Evolutionary conservation across 1,140 invertebrate species (phyloP).

Genomic region (Bradysia coprophila): DNA sequence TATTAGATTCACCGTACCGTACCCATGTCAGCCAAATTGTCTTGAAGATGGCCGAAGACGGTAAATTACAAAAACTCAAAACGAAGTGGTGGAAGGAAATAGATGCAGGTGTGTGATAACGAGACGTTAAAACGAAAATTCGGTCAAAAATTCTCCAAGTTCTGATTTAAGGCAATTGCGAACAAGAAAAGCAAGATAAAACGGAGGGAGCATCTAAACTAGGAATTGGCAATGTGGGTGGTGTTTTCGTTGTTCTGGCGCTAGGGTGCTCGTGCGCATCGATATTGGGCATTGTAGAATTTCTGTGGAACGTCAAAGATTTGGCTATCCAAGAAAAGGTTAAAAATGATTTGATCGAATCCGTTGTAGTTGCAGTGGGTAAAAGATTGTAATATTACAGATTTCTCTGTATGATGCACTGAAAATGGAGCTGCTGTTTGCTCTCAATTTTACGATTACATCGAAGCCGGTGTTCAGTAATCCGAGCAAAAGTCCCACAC

Average conservation of each 20-base stretch:
- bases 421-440: constrained; percentile 28
- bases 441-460: constrained; percentile 25
- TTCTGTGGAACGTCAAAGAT: constrained; percentile 63
- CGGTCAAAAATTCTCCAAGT: too few relatives aligned
- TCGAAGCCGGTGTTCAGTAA: constrained; percentile 26
- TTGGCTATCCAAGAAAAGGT: constrained; percentile 50
- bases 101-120: constrained; percentile 30
- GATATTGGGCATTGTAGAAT: constrained; percentile 45
- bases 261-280: constrained; percentile 30
- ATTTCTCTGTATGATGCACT: constrained; percentile 29
- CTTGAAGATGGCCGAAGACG: constrained; percentile 47
- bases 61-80: constrained; percentile 55
- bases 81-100: constrained; percentile 85
- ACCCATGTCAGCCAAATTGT: constrained; percentile 47
- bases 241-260: constrained; percentile 50
- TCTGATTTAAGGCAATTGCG: background rate
- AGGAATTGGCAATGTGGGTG: constrained; percentile 48
- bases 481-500: constrained; percentile 9
- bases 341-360: background rate
- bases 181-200: constrained; percentile 16
- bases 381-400: constrained; percentile 11
- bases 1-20: constrained; percentile 45
- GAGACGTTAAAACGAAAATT: background rate
- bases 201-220: constrained; percentile 27
- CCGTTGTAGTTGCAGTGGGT: background rate